Evolutionary conservation across 1,140 invertebrate species (phyloP), one percentile per base, ranked within the genome.

Genomic region (Spodoptera frugiperda): DNA sequence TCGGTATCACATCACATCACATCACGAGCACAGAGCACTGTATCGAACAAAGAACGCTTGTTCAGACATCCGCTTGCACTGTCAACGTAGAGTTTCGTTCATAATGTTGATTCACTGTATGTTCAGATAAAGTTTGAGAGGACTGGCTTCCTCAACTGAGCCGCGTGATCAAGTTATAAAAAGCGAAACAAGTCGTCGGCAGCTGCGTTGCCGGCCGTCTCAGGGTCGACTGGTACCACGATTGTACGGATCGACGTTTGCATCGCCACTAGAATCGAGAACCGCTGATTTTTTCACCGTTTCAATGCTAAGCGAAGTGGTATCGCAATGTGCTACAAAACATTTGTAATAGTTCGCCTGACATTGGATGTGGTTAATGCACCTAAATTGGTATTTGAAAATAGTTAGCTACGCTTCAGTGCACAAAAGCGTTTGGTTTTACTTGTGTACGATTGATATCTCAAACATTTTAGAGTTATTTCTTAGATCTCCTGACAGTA

Each of bases 221-320:
- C 92, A 93, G 91, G 92, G 92, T 91, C 91, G 82, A 88, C 92
- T 82, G 83, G 90, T 90, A 80, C 81, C 39, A 77, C 79, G 61
- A 80, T 79, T 44, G 51, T 54, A 77, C 80, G 68, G 68, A 48
- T 79, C 59, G 75, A 78, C 48, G 73, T 73, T 81, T 75, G 68
- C 81, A 78, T 80, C 78, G 81, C 77, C 78, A 82, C 54, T 81
- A 86, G 51, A 83, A 75, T 76, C 76, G 84, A 80, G 81, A 85
- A 76, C 76, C n/a, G 78, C 78, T 78, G 74, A 78, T 86, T 90
- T 88, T 84, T 87, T 86, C 67, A 75, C 73, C 57, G 79, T 84
- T 83, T 85, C 83, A 87, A 87, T 85, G 80, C 75, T 86, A 83
- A 75, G 54, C 48, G 49, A 59, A 67, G 73, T 53, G 75, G 63